Evolutionary conservation across 2,888 invertebrate genomes (phyloP), one percentile per base, ranked within the genome.

Genomic region (Aleiodes leptofemur): DNA sequence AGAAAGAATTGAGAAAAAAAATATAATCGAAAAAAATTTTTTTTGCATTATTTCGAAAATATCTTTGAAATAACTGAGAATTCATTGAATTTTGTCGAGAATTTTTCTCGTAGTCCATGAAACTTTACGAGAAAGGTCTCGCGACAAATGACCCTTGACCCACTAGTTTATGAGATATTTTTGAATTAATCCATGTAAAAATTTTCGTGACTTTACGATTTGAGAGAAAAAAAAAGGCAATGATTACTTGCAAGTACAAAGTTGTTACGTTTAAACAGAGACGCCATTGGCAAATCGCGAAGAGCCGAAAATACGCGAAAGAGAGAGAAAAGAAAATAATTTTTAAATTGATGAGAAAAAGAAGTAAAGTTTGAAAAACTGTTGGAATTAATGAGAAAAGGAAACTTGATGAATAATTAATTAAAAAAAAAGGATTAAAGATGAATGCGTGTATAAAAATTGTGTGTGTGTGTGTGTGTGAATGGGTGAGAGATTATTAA

Each of bases 211-310:
- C 4, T 34, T 34, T 0, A 34, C 34, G 50, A 50, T 48, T 31
- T 57, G 69, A 73, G 51, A 59, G 48, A 57, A 13, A 53, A 69
- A 69, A 73, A 73, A 57, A 73, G 77, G 76, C 76, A 69, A 79
- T 77, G 76, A 77, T 78, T 81, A 76, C 80, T 82, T 77, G 78
- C 81, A 77, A 81, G 81, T 80, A 81, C 81, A 79, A 81, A 81
- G 79, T 79, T 79, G 79, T 79, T 80, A 79, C 77, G 78, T 79
- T 76, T 78, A 78, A 78, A 61, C 51, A 55, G 48, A 77, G 70
- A 73, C 69, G 75, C 75, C 64, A 48, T 64, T 71, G 69, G 69
- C 51, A 14, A 72, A 29, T 68, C 34, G 29, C 64, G 16, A 16
- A 16, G 29, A 72, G 50, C 53, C 73, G 75, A 76, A 56, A 71